Conservation (phyloP, 2,113 vertebrate species). For the Pelodiscus sinensis region DNA sequence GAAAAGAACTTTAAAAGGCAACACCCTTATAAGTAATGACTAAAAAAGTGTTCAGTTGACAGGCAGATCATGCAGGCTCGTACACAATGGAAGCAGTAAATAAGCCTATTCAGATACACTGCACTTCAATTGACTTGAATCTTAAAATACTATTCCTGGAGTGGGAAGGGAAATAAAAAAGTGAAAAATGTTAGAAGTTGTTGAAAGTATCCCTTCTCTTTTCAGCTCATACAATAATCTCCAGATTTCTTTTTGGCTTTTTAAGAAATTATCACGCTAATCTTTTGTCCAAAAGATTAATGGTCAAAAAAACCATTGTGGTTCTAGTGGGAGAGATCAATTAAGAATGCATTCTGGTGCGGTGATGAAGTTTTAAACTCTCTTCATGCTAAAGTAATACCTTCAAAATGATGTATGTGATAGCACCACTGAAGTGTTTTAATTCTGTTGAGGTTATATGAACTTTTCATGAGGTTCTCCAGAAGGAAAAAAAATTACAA, state of each 20-base stretch:
- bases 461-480: conserved; percentile 50
- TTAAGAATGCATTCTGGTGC: conserved; percentile 43
- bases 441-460: conserved; percentile 10
- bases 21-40: background rate
- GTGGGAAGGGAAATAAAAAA: background rate
- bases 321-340: conserved; percentile 50
- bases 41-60: background rate
- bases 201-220: background rate
- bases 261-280: conserved; percentile 27
- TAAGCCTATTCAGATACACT: background rate
- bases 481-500: background rate
- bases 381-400: conserved; percentile 34
- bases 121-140: background rate
- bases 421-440: conserved; percentile 6
- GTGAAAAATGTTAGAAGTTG: fast-evolving
- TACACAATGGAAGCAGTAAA: fast-evolving
- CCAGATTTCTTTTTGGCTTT: conserved; percentile 25
- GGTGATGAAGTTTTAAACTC: conserved; percentile 62
- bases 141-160: background rate
- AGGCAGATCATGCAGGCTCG: background rate
- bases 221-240: background rate
- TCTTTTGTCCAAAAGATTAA: conserved; percentile 54
- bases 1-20: background rate
- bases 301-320: conserved; percentile 54
- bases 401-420: conserved; percentile 43